Evolutionary conservation across 2,888 invertebrate species (phyloP), one percentile per base, ranked within the genome.

Genomic region (Microctonus hyperodae): DNA sequence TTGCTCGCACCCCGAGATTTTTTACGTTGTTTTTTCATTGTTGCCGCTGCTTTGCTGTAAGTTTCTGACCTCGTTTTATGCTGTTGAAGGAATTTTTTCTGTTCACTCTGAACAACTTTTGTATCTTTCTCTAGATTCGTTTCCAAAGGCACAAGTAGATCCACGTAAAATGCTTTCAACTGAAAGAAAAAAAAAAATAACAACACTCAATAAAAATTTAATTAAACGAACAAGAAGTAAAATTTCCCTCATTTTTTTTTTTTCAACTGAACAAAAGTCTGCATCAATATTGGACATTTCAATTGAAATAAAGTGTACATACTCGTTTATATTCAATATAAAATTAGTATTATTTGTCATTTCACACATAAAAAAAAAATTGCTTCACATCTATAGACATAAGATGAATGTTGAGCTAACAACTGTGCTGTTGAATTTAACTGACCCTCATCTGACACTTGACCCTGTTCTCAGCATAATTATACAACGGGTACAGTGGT

Each of bases 131-230:
- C 96, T 81, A 96, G 87, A 87, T 96, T 96, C 71, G 94, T 94
- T 88, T 96, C 96, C 85, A 96, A 87, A 76, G 96, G 96, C 74
- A 95, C 94, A 78, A 96, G 87, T 72, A 96, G 88, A 87, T 96
- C 96, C 71, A 96, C 95, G 86, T 96, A 96, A 85, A 96, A 96
- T 31, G 95, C 95, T 87, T 96, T 96, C 76, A 96, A 85, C 96
- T 96, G 88, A 48, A 35, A 58, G 35, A 40, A 60, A 37, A 60
- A 61, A 40, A 20, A 44, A 10, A 48, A 64, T 59, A 64, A 28
- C 44, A 37, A 33, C 60, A 53, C 31, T 50, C 44, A 23, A 22
- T 28, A 62, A 62, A 51, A 28, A 16, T n/a, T 55, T 44, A 33
- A 28, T 35, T 31, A 10, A 57, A 57, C 5, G 2, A 13, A 22